Base-by-base conservation (phyloP, 2,113 vertebrate species). In the Alexandromys fortis region DNA sequence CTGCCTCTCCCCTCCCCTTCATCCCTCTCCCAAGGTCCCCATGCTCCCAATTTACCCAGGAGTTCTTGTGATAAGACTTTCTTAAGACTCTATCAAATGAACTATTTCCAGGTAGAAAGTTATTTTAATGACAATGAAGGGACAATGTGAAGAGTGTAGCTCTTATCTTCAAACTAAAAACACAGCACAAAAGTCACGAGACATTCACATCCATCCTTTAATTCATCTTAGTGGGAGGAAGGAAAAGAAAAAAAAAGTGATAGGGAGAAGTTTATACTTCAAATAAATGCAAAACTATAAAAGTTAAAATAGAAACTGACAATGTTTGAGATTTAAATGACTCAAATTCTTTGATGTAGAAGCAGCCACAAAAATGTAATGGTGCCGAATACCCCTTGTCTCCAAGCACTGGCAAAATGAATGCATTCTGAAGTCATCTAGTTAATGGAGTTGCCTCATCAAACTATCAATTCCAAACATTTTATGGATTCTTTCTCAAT, bases 401-500 rank as follows among this genome's bases (percentile, higher is more conserved):
- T 65, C 61, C 89, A 58, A 86, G 70, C 55, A 92, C 0, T 91
- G 72, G 85, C 72, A 77, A 94, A 95, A 38, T 92, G 95, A 95
- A 65, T 85, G 16, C 65, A 86, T 87, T 90, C 79, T 63, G 68
- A 94, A 93, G 95, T 67, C 33, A 87, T 58, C 61, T 88, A 85
- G 5, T 58, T 72, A 67, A 82, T 86, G 87, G 85, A 89, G 52
- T 78, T 85, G 28, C 65, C 81, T 91, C 30, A 94, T 70, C 30
- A 91, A 96, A 19, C 45, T 85, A 82, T 72, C 35, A 55, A 42
- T 76, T 93, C 87, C 77, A 79, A 94, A 86, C 65, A 65, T 86
- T 96, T 92, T 90, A 87, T 26, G 24, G 83, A 94, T 81, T 94
- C 33, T 83, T 96, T 79, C n/a, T 79, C 94, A 92, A 83, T 58